Conservation (phyloP, 2,113 vertebrate genomes). For the Poeciliopsis turrubarensis region DNA sequence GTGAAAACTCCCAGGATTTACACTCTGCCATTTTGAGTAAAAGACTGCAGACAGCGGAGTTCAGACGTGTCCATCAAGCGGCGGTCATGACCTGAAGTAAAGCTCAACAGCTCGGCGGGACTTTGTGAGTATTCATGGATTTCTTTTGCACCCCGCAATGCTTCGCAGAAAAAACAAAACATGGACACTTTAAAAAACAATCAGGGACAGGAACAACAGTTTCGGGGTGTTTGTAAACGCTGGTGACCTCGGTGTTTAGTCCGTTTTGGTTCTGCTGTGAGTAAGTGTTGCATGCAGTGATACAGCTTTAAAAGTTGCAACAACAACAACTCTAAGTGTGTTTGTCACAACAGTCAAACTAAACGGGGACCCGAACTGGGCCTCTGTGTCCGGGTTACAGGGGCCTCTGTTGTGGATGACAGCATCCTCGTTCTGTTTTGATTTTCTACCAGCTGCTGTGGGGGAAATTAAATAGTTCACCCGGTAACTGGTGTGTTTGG, state of each 20-base stretch:
- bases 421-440: constrained; percentile 50
- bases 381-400: constrained; percentile 33
- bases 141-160: not conserved
- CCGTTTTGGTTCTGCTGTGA: not conserved
- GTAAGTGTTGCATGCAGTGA: constrained; percentile 10
- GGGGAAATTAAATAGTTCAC: constrained; percentile 12
- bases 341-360: constrained; percentile 48
- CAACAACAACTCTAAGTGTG: constrained; percentile 24
- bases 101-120: not conserved
- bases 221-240: constrained; percentile 4
- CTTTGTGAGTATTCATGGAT: constrained; percentile 36
- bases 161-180: constrained; percentile 2
- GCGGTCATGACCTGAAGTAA: constrained; percentile 57
- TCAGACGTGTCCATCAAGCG: constrained; percentile 29
- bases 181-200: constrained; percentile 4
- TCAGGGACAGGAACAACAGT: not conserved
- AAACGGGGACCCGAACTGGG: constrained; percentile 41
- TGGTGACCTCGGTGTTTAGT: constrained; percentile 6
- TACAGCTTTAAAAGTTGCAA: constrained; percentile 28
- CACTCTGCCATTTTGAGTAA: constrained; percentile 82
- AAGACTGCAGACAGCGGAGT: constrained; percentile 50
- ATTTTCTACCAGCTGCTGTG: constrained; percentile 5
- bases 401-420: constrained; percentile 58
- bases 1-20: constrained; percentile 68
- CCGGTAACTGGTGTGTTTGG: constrained; percentile 28